Base-by-base conservation (phyloP, 2,113 vertebrate genomes). In the Engraulis encrasicolus region DNA sequence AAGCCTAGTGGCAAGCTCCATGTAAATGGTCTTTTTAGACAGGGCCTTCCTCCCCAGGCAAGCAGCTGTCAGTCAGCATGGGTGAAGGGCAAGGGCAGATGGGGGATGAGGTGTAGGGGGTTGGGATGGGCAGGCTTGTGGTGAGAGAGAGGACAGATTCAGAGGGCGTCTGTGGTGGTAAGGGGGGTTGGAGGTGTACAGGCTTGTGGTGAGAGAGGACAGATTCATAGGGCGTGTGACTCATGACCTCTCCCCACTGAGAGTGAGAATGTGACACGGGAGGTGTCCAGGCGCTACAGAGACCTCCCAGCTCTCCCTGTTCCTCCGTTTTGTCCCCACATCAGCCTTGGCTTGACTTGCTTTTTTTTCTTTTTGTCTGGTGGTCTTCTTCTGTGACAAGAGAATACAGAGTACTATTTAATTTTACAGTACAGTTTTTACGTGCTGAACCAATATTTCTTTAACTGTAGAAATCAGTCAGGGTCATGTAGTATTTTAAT, bases 61-160 rank as follows among this genome's bases (percentile, higher is more conserved):
- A 45, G 81, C 81, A 48, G 34, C 40, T 81, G 20, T 78, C 81
- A 78, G 84, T 84, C 81, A 85, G 82, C 77, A 84, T 17, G 78
- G 84, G 50, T 86, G 90, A 90, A 88, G 85, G 84, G 40, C 84
- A 89, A 79, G 83, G 86, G 66, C 78, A 87, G 27, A 31, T 9
- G 27, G 1, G 23, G 18, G 66, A 12, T 23, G 40, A 45, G 40
- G 40, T n/a, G 40, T 45, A 5, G 40, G 40, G 40, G 40, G 40
- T 45, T 3, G 3, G 40, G 3, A 9, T 45, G 40, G 40, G 40
- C n/a, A n/a, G n/a, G n/a, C n/a, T n/a, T n/a, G 40, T 3, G 40
- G 40, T 45, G 40, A 9, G 3, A 45, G 27, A 17, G 12, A 74
- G 66, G 66, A 74, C 66, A 74, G 66, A 74, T 27, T 66, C 66